Base-by-base conservation (phyloP, 2,888 invertebrate genomes). In the Stramonita haemastoma region DNA sequence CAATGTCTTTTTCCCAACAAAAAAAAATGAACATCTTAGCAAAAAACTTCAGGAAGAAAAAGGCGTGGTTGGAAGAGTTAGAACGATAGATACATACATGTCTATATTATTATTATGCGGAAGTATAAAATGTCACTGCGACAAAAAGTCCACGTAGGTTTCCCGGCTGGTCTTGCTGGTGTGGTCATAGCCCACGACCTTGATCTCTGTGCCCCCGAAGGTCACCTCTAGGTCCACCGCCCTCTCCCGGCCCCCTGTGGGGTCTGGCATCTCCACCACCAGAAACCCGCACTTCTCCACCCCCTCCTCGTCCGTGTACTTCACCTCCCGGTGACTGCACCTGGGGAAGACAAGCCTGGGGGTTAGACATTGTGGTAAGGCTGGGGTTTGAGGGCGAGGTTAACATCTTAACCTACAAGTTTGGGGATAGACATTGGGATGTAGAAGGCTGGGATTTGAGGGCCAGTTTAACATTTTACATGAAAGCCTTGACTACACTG, bases 151-250 rank as follows among this genome's bases (percentile, higher is more conserved):
- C 70, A 95, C 94, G 90, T 94, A 94, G 0, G 94, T 94, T 89
- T 95, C 94, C 87, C 93, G 90, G 11, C 92, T 91, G 5, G 94
- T 95, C 46, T 94, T 92, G 83, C 94, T 94, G 11, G 94, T 95
- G 87, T 95, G 95, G 85, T 95, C 95, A 79, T 92, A 94, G 11
- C 94, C 95, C 13, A 94, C 93, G 0, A 95, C 95, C 90, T 93
- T 93, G 88, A 95, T 94, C 90, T 95, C 95, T 0, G 95, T 95
- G 22, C 95, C 95, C 0, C 95, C 95, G 89, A 95, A 95, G 34
- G 93, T 93, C 60, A 95, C 95, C 92, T 95, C 95, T 11, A 95
- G 93, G 91, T 95, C 94, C 60, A 95, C 95, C 6, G 95, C 93
- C n/a, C 95, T 89, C 79, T 93, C 92, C 90, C 93, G 93, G 90